Conservation (phyloP, 2,888 invertebrate genomes). For the Dioctria linearis region DNA sequence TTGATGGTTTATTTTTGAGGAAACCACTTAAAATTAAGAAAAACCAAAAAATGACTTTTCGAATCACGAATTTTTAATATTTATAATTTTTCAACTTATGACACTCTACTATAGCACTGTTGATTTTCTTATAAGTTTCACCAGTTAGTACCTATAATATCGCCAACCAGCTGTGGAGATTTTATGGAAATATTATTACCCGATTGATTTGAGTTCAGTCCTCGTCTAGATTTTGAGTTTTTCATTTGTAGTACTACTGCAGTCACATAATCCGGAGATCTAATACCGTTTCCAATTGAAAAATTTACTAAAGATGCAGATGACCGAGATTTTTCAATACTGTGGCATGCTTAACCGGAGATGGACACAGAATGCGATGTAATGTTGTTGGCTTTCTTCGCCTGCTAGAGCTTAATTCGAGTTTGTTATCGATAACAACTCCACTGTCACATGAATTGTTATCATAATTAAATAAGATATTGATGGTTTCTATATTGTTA, state of each 20-base stretch:
- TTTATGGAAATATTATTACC: too few species aligned
- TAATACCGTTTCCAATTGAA: slow-evolving; percentile 57
- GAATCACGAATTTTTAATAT: too few species aligned
- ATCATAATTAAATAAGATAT: slow-evolving; percentile 65
- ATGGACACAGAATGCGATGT: slow-evolving; percentile 74
- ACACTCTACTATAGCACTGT: too few species aligned
- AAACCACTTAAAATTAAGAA: too few species aligned
- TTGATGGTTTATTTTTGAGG: too few species aligned
- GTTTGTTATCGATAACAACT: slow-evolving; percentile 65
- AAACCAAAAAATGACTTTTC: too few species aligned
- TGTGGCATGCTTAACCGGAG: slow-evolving; percentile 66
- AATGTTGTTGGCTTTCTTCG: slow-evolving; percentile 73
- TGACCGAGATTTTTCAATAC: slow-evolving; percentile 56
- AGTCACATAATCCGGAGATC: slow-evolving; percentile 56
- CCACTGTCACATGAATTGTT: slow-evolving; percentile 71
- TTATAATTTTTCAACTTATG: too few species aligned
- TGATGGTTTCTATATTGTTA: background rate
- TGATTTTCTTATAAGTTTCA: too few species aligned
- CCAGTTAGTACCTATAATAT: too few species aligned
- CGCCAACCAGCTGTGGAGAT: too few species aligned
- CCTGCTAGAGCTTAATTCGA: slow-evolving; percentile 60
- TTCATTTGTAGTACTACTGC: slow-evolving; percentile 60
- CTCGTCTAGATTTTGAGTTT: slow-evolving; percentile 61
- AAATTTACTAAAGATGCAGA: slow-evolving; percentile 44
- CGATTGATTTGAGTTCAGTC: too few species aligned